phyloP scores from a whole-genome alignment of 2,888 invertebrate genomes.

The Embidobia sp. region DNA sequence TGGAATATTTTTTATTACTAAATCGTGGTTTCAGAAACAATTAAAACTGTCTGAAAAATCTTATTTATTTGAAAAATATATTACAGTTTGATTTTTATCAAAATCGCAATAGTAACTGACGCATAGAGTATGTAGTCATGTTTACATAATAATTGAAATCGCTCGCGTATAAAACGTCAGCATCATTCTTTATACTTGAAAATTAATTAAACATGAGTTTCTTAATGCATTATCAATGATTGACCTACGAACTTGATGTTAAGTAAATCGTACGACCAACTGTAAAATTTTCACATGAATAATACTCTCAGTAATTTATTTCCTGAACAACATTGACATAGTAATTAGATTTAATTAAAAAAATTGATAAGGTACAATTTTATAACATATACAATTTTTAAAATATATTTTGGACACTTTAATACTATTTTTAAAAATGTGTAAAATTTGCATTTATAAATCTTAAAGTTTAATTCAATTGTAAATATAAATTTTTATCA shows the following conservation, averaged over 20 bases:
- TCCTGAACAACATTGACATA: constrained; percentile 1
- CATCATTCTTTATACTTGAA: constrained; percentile 10
- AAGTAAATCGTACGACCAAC: constrained; percentile 28
- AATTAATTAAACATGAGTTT: constrained; percentile 44
- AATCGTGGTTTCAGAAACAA: no score
- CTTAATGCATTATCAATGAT: constrained; percentile 45
- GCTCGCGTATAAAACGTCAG: constrained; percentile 20
- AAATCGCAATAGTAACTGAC: not conserved
- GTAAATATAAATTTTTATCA: no score
- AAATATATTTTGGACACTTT: no score
- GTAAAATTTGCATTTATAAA: no score
- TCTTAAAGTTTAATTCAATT: no score
- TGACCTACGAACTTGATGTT: constrained; percentile 57
- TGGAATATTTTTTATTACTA: no score
- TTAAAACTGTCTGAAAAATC: not conserved
- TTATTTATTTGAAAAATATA: constrained; percentile 5
- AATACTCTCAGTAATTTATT: constrained; percentile 21
- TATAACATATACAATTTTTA: no score
- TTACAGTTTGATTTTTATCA: constrained; percentile 6
- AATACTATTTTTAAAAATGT: no score
- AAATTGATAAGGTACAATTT: no score
- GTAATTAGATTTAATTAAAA: no score
- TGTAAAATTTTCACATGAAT: constrained; percentile 34
- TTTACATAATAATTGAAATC: constrained; percentile 41
- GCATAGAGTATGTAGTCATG: constrained; percentile 1